Evolutionary conservation across 2,888 invertebrate genomes (phyloP).

Genomic region (Diadromus collaris): DNA sequence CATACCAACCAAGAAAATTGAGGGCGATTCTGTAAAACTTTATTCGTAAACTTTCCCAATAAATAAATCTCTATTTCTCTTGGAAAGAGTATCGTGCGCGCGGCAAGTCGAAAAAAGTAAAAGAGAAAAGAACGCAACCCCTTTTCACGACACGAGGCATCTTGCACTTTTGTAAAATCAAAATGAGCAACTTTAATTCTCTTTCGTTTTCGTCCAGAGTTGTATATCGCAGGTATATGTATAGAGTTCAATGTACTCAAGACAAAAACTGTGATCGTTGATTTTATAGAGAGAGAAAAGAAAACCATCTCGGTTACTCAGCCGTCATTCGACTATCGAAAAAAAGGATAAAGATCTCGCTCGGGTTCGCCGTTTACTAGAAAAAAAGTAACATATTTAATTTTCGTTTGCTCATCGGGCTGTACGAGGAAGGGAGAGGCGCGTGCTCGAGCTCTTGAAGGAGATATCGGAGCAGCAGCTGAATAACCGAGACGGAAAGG

Average conservation of each 20-base stretch:
- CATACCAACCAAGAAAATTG: slow-evolving; percentile 50
- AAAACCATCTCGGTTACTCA: not conserved
- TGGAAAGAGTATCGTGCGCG: not conserved
- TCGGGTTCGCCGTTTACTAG: not conserved
- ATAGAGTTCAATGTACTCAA: no score
- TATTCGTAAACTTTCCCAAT: slow-evolving; percentile 64
- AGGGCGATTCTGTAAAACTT: slow-evolving; percentile 52
- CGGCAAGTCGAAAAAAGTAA: not conserved
- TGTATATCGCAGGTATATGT: not conserved
- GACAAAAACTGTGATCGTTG: no score
- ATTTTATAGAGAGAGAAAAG: not conserved
- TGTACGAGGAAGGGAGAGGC: slow-evolving; percentile 21
- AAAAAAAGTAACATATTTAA: not conserved
- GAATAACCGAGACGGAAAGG: slow-evolving; percentile 81
- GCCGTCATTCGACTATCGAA: not conserved
- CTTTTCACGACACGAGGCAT: not conserved
- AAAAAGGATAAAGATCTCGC: not conserved
- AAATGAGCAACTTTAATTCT: not conserved
- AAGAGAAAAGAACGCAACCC: not conserved
- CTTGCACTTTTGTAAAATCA: not conserved
- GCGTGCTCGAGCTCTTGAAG: slow-evolving; percentile 13
- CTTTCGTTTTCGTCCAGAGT: not conserved
- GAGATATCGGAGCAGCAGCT: slow-evolving; percentile 50
- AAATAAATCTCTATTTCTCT: slow-evolving; percentile 61
- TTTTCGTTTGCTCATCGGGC: slow-evolving; percentile 17